These are phyloP conservation scores for Echiichthys vipera DNA, from an alignment of 2,797 vertebrate species.

Conservation along the genomic window DNA sequence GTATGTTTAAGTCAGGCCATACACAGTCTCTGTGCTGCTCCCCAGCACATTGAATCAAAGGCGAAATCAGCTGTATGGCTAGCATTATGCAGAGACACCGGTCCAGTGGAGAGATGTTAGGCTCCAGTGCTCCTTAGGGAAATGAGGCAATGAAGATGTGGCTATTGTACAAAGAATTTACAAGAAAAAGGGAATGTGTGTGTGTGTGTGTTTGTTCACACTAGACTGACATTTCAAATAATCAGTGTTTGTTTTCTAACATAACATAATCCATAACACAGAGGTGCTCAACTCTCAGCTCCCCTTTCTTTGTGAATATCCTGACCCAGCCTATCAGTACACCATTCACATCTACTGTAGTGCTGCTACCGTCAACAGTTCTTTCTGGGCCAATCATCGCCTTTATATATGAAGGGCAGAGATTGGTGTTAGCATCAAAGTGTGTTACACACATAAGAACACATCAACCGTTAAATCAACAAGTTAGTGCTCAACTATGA, in stretches of 20 bases:
- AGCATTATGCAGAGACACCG: constrained; percentile 57
- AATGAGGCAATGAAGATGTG: constrained; percentile 24
- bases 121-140: constrained; percentile 25
- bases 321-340: background rate
- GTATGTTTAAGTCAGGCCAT: constrained; percentile 11
- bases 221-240: constrained; percentile 23
- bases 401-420: background rate
- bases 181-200: background rate
- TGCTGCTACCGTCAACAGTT: background rate
- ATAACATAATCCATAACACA: background rate
- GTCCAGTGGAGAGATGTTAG: constrained; percentile 46
- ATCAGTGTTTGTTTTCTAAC: constrained; percentile 4
- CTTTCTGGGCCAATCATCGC: background rate
- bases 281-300: background rate
- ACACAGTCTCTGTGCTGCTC: constrained; percentile 49
- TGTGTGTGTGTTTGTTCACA: constrained; percentile 3
- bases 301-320: background rate
- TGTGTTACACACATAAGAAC: background rate
- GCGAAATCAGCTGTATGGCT: constrained; percentile 69
- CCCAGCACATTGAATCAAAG: constrained; percentile 70
- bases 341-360: background rate
- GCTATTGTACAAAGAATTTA: constrained; percentile 5
- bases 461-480: too few relatives aligned
- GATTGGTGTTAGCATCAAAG: background rate
- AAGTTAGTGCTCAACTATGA: too few relatives aligned